Evolutionary conservation across 2,113 vertebrate genomes (phyloP), one percentile per base, ranked within the genome.

Genomic region (Zapornia atra): DNA sequence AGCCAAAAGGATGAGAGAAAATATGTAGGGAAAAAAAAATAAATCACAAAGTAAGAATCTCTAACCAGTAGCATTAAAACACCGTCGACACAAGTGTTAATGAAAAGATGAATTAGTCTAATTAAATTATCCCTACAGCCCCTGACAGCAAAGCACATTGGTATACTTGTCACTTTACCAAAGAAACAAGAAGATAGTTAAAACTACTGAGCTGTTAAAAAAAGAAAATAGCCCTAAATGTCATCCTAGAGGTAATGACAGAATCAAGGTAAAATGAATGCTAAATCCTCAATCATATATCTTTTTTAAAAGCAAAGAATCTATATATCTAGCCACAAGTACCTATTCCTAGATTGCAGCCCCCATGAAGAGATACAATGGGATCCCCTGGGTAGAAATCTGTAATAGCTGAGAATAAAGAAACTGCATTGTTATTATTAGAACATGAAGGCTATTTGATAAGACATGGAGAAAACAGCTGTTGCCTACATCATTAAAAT

Each of bases 401-500:
- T 50, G 25, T 28, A 92, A 84, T 53, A 90, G 79, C 26, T 63
- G 85, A 79, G 84, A 85, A 87, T 46, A 71, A 90, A 94, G 82
- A 88, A 76, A 91, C 18, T 87, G 94, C 70, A 69, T 50, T 91
- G 82, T 95, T 95, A 95, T 93, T 94, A 95, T 91, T 96, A 93
- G 95, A 92, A 90, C 90, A 80, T 4, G 31, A 15, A 95, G 63
- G 92, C 86, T 95, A 96, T 85, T 93, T 91, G 89, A 88, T 91
- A 96, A 95, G 93, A 92, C 85, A 77, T 48, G 44, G 36, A 82
- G 85, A 87, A 95, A 96, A 94, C 94, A 97, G 94, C 94, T 96
- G 96, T 82, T 90, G 68, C 50, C 63, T 65, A 36, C 66, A 85
- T 80, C 82, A 65, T 86, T 88, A 86, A 96, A 94, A 91, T 21